Evolutionary conservation across 2,113 vertebrate species (phyloP).

Genomic region (Psammodynastes pulverulentus): DNA sequence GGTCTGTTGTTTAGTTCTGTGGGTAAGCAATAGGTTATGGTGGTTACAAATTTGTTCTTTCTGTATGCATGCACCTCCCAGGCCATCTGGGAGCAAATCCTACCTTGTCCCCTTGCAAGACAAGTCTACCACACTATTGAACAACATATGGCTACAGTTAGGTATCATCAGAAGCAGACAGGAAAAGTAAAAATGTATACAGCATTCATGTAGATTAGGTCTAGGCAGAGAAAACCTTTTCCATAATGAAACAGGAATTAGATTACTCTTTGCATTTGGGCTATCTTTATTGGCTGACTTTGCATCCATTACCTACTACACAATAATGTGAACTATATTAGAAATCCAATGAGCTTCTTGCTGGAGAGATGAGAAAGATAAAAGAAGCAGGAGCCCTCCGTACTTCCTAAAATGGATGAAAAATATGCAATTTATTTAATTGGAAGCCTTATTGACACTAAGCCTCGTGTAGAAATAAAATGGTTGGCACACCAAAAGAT

Average conservation of each 20-base stretch:
- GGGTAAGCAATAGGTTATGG: not conserved
- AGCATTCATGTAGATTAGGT: not conserved
- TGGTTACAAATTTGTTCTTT: not conserved
- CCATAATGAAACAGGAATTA: not conserved
- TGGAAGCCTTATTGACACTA: rapidly evolving
- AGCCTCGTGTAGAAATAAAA: constrained; percentile 31
- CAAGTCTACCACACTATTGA: not conserved
- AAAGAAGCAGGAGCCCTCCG: not conserved
- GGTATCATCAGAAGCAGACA: not conserved
- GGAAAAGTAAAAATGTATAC: not conserved
- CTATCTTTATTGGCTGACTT: not conserved
- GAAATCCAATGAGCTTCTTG: not conserved
- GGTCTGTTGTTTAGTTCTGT: not conserved
- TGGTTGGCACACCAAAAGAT: constrained; percentile 30
- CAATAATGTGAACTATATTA: not conserved
- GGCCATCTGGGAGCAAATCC: not conserved
- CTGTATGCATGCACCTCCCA: rapidly evolving
- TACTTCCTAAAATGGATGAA: not conserved
- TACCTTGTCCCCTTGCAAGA: rapidly evolving
- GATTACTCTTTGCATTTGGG: not conserved
- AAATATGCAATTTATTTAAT: constrained; percentile 1
- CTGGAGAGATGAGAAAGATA: not conserved
- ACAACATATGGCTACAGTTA: rapidly evolving
- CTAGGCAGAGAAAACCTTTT: not conserved
- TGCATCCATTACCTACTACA: not conserved